Conservation (phyloP, 2,888 invertebrate genomes). For the Leptinotarsa tumamoca region DNA sequence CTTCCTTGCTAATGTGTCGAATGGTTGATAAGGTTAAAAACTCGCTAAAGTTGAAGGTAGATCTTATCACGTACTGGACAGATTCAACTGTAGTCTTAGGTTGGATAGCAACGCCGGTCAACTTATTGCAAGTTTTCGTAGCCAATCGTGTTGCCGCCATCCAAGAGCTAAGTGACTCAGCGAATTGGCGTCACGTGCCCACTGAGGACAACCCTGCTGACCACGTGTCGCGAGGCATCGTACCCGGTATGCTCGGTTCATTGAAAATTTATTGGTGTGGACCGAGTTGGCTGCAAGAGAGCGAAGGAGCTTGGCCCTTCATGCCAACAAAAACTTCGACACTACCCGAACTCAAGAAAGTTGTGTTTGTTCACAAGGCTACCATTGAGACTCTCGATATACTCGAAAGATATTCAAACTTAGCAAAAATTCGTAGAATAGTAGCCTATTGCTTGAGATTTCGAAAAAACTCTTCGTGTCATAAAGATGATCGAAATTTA, state of each 20-base stretch:
- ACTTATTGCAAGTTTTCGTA: constrained; percentile 35
- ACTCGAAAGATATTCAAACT: not conserved
- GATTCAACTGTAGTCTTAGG: not conserved
- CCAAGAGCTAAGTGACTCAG: constrained; percentile 28
- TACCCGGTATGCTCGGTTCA: too few relatives aligned
- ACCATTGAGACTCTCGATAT: too few relatives aligned
- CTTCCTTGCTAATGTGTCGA: not conserved
- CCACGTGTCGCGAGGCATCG: too few relatives aligned
- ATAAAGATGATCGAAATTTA: not conserved
- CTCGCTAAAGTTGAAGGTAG: not conserved
- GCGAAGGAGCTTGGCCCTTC: too few relatives aligned
- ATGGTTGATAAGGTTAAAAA: not conserved
- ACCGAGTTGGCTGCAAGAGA: too few relatives aligned
- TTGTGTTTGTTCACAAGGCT: too few relatives aligned
- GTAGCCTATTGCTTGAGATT: not conserved
- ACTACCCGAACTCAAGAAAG: too few relatives aligned
- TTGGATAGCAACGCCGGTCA: constrained; percentile 11
- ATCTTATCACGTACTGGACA: not conserved
- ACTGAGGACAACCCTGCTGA: too few relatives aligned
- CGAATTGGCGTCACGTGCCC: constrained; percentile 36
- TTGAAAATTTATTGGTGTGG: too few relatives aligned
- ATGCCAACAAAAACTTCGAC: too few relatives aligned
- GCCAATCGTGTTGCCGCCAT: constrained; percentile 35
- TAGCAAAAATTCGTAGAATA: not conserved
- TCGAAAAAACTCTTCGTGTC: not conserved